Evolutionary conservation across 1,140 invertebrate genomes (phyloP).

Genomic region (Drosophila gunungcola): DNA sequence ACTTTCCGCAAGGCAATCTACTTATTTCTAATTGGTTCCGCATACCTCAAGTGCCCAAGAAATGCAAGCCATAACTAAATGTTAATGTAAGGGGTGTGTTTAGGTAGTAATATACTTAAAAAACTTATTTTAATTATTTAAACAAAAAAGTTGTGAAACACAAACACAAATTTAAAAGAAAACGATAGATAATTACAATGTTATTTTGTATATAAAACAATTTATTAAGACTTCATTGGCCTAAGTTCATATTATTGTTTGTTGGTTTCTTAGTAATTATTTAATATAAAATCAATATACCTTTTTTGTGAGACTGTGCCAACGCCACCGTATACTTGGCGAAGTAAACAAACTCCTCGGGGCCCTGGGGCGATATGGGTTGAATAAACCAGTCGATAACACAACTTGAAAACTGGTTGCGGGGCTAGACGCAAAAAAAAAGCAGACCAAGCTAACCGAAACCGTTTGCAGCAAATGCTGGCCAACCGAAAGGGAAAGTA

Average conservation of each 20-base stretch:
- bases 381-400: constrained; percentile 55
- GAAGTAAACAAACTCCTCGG: constrained; percentile 19
- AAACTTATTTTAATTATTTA: no score
- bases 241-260: no score
- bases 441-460: constrained; percentile 10
- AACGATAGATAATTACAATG: no score
- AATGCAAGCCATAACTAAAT: not conserved
- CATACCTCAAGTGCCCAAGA: constrained; percentile 20
- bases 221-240: not conserved
- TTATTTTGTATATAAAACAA: no score
- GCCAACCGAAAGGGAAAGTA: constrained; percentile 63
- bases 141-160: no score
- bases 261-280: not conserved
- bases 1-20: not conserved
- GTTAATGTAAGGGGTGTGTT: no score
- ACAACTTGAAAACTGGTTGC: constrained; percentile 56
- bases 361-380: constrained; percentile 17
- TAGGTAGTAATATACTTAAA: no score
- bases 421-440: constrained; percentile 20
- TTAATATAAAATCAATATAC: not conserved
- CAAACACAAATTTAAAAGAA: no score
- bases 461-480: constrained; percentile 27
- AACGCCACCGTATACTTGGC: not conserved
- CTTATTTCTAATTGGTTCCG: constrained; percentile 23
- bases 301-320: not conserved